Evolutionary conservation across 2,888 invertebrate genomes (phyloP).

Genomic region (Polydrusus tereticollis): DNA sequence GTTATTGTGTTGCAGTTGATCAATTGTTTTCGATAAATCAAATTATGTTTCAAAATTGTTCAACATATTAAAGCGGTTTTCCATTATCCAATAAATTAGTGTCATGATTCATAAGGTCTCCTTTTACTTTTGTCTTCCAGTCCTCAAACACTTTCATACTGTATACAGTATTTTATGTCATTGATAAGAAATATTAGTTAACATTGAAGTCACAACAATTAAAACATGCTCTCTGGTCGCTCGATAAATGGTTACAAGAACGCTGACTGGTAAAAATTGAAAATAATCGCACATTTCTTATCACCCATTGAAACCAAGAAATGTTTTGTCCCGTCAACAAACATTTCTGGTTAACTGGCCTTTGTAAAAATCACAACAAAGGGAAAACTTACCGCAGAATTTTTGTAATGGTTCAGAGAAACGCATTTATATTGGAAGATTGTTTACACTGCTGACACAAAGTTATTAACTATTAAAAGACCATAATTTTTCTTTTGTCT

Average conservation of each 20-base stretch:
- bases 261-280: conserved; percentile 28
- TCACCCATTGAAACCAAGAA: conserved; percentile 28
- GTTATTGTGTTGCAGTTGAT: too few relatives aligned
- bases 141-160: too few relatives aligned
- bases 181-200: conserved; percentile 1
- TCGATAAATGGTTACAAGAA: neutral
- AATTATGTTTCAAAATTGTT: too few relatives aligned
- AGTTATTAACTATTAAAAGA: neutral
- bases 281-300: conserved; percentile 27
- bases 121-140: too few relatives aligned
- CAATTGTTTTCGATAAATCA: too few relatives aligned
- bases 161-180: neutral
- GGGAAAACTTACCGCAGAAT: neutral
- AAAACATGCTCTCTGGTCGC: conserved; percentile 3
- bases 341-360: conserved; percentile 21
- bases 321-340: conserved; percentile 26
- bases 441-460: neutral
- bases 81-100: too few relatives aligned
- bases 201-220: conserved; percentile 12
- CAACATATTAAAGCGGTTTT: too few relatives aligned
- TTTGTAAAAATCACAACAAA: conserved; percentile 23
- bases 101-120: too few relatives aligned
- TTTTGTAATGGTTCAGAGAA: conserved; percentile 9
- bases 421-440: conserved; percentile 1
- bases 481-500: too few relatives aligned